Conservation (phyloP, 2,888 invertebrate species). For the Mimachlamys varia region DNA sequence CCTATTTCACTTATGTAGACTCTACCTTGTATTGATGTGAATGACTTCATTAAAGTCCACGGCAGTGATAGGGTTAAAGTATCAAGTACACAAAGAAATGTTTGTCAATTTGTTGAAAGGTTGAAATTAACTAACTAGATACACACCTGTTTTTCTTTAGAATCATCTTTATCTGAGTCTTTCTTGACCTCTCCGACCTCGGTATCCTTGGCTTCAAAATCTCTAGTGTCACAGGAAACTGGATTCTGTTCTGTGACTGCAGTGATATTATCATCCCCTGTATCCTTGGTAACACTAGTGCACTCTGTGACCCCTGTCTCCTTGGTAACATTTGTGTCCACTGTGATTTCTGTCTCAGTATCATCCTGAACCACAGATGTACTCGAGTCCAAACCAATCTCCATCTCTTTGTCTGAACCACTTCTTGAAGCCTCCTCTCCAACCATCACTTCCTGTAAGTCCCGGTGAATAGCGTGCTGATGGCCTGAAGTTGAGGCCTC, state of each 20-base stretch:
- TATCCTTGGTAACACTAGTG: not conserved
- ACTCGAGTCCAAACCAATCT: not conserved
- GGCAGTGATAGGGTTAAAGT: too few relatives aligned
- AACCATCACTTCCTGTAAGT: not conserved
- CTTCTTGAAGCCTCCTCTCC: not conserved
- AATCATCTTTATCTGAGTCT: too few relatives aligned
- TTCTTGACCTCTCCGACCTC: too few relatives aligned
- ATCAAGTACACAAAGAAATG: too few relatives aligned
- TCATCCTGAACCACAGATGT: not conserved
- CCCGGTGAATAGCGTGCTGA: not conserved
- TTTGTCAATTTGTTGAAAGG: too few relatives aligned
- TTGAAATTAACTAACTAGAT: too few relatives aligned
- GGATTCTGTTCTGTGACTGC: not conserved
- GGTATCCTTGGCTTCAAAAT: not conserved
- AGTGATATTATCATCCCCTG: not conserved
- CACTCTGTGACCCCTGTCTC: not conserved
- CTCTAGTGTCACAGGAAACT: not conserved
- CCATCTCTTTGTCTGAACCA: not conserved
- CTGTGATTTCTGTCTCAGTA: not conserved
- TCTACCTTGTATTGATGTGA: too few relatives aligned
- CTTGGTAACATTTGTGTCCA: not conserved
- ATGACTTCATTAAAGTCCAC: too few relatives aligned
- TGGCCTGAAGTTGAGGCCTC: not conserved
- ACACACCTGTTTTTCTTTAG: too few relatives aligned
- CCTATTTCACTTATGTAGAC: too few relatives aligned